phyloP scores from a whole-genome alignment of 2,797 vertebrate genomes.

The Kryptolebias ocellatus region DNA sequence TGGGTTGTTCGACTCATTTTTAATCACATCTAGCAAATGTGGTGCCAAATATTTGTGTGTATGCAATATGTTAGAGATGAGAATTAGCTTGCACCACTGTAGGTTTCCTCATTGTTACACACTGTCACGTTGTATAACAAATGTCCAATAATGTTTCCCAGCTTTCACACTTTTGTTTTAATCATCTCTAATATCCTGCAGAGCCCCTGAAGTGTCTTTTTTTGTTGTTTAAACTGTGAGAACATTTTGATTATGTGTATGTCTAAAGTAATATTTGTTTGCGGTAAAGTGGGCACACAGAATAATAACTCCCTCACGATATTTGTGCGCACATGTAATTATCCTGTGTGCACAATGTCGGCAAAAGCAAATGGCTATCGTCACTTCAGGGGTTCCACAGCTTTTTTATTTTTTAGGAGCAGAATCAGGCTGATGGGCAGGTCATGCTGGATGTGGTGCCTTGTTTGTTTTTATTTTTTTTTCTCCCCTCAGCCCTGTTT shows the following conservation, averaged over 20 bases:
- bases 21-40: constrained; percentile 20
- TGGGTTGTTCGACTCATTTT: constrained; percentile 9
- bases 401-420: too few relatives aligned
- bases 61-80: constrained; percentile 12
- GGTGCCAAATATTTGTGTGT: constrained; percentile 52
- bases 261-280: too few relatives aligned
- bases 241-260: too few relatives aligned
- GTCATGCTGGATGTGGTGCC: constrained; percentile 49
- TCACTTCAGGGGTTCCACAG: too few relatives aligned
- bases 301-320: too few relatives aligned
- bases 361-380: too few relatives aligned
- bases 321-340: too few relatives aligned
- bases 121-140: constrained; percentile 28
- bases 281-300: too few relatives aligned
- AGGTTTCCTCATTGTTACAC: constrained; percentile 26
- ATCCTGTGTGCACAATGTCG: too few relatives aligned
- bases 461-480: constrained; percentile 32
- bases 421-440: too few relatives aligned
- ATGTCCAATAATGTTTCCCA: constrained; percentile 23
- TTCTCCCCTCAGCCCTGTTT: background rate
- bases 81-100: constrained; percentile 1
- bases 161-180: constrained; percentile 17
- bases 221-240: too few relatives aligned
- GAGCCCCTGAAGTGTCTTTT: constrained; percentile 28
- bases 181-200: background rate